Percentiles rank a stretch among this genome's conserved stretches.
Evolutionary conservation across 1,140 invertebrate species (phyloP).

Genomic region (Chironomus tepperi): DNA sequence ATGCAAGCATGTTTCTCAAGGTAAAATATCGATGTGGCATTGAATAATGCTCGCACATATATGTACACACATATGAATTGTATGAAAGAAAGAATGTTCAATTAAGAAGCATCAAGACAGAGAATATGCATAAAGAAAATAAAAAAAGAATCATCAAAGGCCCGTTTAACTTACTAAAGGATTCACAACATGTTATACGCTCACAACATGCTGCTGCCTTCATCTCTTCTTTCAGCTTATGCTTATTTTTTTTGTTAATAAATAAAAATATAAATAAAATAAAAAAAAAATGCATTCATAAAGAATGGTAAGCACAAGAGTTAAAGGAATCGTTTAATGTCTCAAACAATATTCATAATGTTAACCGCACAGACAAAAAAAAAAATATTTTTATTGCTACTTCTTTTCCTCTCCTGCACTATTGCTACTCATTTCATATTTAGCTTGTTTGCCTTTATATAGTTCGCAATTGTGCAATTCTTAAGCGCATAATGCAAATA

Average conservation of each 20-base stretch:
- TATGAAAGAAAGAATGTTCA: constrained; percentile 17
- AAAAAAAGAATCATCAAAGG: constrained; percentile 5
- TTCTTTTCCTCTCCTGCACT: not conserved
- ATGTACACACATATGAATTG: no score
- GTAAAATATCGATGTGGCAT: not conserved
- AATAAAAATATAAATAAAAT: not conserved
- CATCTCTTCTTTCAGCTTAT: no score
- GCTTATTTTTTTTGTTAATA: not conserved
- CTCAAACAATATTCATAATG: constrained; percentile 24
- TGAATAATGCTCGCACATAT: constrained; percentile 11
- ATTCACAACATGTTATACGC: not conserved
- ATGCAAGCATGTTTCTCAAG: not conserved
- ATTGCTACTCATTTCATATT: not conserved
- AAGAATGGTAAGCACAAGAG: not conserved
- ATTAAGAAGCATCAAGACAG: constrained; percentile 7
- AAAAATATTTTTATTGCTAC: constrained; percentile 18
- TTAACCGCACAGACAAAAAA: constrained; percentile 21
- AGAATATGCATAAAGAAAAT: not conserved
- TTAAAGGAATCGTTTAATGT: constrained; percentile 22
- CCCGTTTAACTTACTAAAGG: not conserved
- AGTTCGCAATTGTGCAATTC: no score
- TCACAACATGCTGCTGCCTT: not conserved
- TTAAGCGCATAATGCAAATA: no score
- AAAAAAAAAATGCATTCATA: not conserved
- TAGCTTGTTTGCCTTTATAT: not conserved